Evolutionary conservation across 2,888 invertebrate genomes (phyloP).

Genomic region (Rapana venosa): DNA sequence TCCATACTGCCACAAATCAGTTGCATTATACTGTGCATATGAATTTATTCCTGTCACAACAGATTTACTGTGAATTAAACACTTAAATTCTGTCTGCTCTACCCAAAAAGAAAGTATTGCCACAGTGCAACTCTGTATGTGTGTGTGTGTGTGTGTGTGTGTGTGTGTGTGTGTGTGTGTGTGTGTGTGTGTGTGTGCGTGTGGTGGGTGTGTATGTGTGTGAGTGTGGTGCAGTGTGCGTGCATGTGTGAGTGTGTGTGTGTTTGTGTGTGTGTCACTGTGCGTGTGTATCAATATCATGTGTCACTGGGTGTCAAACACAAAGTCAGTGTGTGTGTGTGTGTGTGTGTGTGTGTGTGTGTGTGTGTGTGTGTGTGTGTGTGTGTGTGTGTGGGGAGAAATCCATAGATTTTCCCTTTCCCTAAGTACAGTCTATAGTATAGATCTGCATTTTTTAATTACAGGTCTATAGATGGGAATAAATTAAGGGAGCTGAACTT

Average conservation of each 20-base stretch:
- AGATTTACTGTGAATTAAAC: too few relatives aligned
- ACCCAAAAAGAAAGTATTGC: neutral
- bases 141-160: neutral
- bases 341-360: conserved; percentile 17
- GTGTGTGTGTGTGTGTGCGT: neutral
- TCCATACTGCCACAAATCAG: too few relatives aligned
- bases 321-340: too few relatives aligned
- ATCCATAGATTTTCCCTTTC: neutral
- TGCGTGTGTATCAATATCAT: neutral
- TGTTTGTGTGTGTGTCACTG: neutral
- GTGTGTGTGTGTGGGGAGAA: neutral
- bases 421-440: too few relatives aligned
- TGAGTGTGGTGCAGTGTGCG: neutral
- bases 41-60: too few relatives aligned
- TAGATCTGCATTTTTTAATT: too few relatives aligned
- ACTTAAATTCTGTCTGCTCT: too few relatives aligned
- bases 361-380: neutral
- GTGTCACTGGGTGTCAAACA: too few relatives aligned
- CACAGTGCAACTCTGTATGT: neutral
- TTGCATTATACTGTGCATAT: too few relatives aligned
- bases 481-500: too few relatives aligned
- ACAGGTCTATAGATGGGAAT: too few relatives aligned
- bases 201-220: neutral
- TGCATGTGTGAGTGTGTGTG: neutral
- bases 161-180: conserved; percentile 3